Base-by-base conservation (phyloP, 1,140 invertebrate genomes). In the Epicauta chinensis region DNA sequence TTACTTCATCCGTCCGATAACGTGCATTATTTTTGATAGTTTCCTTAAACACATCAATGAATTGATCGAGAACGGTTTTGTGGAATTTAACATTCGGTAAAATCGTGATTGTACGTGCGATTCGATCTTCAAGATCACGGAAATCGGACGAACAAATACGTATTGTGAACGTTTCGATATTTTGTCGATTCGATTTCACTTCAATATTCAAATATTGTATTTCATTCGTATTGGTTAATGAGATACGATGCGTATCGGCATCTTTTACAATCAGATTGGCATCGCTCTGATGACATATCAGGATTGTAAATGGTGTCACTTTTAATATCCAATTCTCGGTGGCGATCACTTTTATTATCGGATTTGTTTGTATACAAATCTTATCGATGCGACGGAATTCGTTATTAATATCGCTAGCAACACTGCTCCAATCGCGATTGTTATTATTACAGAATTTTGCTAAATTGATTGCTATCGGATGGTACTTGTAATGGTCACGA, bases 261-360 rank as follows among this genome's bases (percentile, higher is more conserved):
- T 80, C 81, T 53, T 81, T 81, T 11, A 91, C 77, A 16, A 84
- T 79, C 1, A 94, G 71, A 15, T 80, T 73, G 31, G 88, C 82
- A 68, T 93, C 87, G 63, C 74, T 80, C 67, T 93, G 89, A 67
- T 89, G 84, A 0, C 84, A 81, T 36, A 92, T 65, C 59, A 84
- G 73, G 0, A 93, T 64, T 60, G 71, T 80, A 65, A 93, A 91
- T 38, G 86, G 81, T 0, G 82, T 76, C 1, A 90, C 80, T 74
- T 91, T 91, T 16, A 95, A 81, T n/a, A 95, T 81, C 90, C 91
- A 95, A 58, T 84, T 90, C 62, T 90, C 83, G 1, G 89, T 93
- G 3, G 84, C 86, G 56, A 92, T 77, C 29, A 91, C 73, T 61
- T 81, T 81, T 41, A 76, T 80, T 16, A 88, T 75, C 2, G 81